Conservation (phyloP, 1,140 invertebrate species). For the Drosophila pachea region DNA sequence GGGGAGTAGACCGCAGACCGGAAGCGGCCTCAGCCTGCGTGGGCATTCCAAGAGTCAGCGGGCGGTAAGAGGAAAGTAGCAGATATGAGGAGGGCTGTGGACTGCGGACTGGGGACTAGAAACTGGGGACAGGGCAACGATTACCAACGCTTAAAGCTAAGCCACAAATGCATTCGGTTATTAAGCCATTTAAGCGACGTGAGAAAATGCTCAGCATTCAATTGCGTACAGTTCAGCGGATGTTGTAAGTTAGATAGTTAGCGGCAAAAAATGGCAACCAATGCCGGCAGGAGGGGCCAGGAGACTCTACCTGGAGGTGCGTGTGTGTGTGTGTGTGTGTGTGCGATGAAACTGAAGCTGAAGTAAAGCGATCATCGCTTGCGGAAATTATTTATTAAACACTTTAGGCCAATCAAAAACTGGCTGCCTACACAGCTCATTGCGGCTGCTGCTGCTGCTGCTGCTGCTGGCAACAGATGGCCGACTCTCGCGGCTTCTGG, state of each 20-base stretch:
- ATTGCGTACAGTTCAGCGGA: conserved; percentile 33
- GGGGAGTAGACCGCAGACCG: conserved; percentile 47
- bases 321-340: no score
- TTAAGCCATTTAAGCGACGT: conserved; percentile 53
- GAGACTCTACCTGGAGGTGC: neutral
- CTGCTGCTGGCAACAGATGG: conserved; percentile 1
- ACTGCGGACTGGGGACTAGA: no score
- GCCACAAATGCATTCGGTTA: conserved; percentile 50
- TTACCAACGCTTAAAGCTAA: conserved; percentile 46
- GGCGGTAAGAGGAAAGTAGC: neutral
- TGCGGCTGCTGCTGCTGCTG: neutral
- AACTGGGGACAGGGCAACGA: conserved; percentile 3
- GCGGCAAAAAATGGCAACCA: conserved; percentile 16
- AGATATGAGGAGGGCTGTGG: no score
- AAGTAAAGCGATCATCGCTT: conserved; percentile 29
- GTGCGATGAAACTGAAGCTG: conserved; percentile 7
- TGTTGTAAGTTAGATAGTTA: conserved; percentile 42
- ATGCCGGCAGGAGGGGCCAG: neutral
- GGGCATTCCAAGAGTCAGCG: conserved; percentile 29
- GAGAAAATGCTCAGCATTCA: conserved; percentile 51
- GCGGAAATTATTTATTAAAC: conserved; percentile 57
- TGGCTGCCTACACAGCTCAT: conserved; percentile 36
- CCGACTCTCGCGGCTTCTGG: neutral
- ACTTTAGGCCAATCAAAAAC: conserved; percentile 43
- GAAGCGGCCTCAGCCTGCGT: conserved; percentile 43